Conservation (phyloP, 2,888 invertebrate genomes). For the Malthinus flaveolus region DNA sequence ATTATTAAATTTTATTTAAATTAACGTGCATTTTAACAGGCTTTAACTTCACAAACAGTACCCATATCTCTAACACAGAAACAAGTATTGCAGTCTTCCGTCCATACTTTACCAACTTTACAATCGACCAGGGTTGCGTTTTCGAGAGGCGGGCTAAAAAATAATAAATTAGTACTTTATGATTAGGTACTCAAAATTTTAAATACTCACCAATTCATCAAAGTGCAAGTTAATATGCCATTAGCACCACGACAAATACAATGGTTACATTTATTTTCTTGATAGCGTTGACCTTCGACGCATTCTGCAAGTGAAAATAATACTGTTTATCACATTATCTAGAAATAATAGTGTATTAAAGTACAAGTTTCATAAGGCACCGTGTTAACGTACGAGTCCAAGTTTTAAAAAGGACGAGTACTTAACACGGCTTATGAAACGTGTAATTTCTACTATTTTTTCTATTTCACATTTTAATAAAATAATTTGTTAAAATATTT, state of each 20-base stretch:
- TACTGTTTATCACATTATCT: no score
- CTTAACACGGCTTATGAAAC: no score
- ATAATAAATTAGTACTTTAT: background rate
- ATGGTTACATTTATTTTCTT: background rate
- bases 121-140: background rate
- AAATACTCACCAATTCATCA: slow-evolving; percentile 5
- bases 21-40: background rate
- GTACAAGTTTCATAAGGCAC: no score
- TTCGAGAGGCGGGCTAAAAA: background rate
- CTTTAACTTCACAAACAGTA: background rate
- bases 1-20: background rate
- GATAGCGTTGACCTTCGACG: background rate
- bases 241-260: background rate
- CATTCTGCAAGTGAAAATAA: background rate
- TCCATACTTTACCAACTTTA: background rate
- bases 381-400: no score
- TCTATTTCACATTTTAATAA: no score
- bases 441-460: no score
- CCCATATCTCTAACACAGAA: background rate
- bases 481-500: no score
- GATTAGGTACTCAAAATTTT: no score
- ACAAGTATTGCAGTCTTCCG: background rate
- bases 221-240: background rate
- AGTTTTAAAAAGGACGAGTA: no score
- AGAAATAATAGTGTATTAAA: no score